Evolutionary conservation across 2,113 vertebrate species (phyloP), one percentile per base, ranked within the genome.

Genomic region (Cephalopholis sonnerati): DNA sequence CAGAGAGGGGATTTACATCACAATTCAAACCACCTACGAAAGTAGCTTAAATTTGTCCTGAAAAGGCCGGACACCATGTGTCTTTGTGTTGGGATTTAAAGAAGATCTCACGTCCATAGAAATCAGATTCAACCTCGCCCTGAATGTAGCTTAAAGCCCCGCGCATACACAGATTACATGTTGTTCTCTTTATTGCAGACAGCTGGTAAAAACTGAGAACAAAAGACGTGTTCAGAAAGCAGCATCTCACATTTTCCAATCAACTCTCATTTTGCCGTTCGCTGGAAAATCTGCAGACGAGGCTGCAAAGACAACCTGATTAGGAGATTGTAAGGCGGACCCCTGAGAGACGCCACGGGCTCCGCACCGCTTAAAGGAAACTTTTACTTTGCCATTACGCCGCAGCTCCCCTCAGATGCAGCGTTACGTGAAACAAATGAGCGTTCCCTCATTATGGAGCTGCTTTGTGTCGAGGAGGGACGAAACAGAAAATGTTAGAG

Each of bases 401-500:
- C 7, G 18, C n/a, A 16, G n/a, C 50, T 44, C 27, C 71, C 36
- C 32, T 51, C 36, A 65, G 25, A 72, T 13, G 39, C 58, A 61
- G 57, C 63, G 0, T 24, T 18, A 36, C 17, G 0, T 20, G 25
- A 48, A 53, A 46, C 32, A 48, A 76, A 74, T 8, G 9, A 67
- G 48, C 8, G 73, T 29, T 15, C 61, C 51, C 18, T 48, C 53
- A n/a, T 82, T 67, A 41, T 27, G 29, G 61, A 71, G 53, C 61
- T 9, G 84, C 57, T 83, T 46, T 53, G 55, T 75, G 80, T 16
- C 1, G 20, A 62, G 7, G 63, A 44, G 69, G 41, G 44, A 25
- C 36, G 39, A 54, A 39, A 51, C 5, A 62, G 9, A 7, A 24
- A 3, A 27, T 32, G 9, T 59, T 13, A 3, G 13, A 59, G 58